phyloP scores from a whole-genome alignment of 2,113 vertebrate species.

The Tetrao urogallus region DNA sequence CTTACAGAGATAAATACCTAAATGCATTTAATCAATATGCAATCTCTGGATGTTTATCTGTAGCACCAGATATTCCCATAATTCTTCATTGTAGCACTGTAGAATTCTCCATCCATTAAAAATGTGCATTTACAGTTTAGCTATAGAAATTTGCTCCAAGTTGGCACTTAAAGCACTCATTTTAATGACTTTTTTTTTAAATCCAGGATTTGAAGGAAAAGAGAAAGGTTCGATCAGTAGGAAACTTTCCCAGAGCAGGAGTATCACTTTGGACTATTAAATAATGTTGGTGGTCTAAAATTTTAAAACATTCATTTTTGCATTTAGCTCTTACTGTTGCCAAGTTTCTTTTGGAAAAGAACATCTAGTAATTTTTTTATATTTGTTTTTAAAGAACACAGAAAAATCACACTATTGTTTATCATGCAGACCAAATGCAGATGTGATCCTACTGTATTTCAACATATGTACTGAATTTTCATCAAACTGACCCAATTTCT shows the following conservation, averaged over 20 bases:
- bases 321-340: conserved; percentile 15
- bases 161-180: background rate
- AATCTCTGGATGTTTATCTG: background rate
- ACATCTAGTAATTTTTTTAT: background rate
- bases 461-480: conserved; percentile 55
- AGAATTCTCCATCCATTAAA: background rate
- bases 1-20: background rate
- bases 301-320: conserved; percentile 34
- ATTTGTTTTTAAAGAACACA: background rate
- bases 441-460: conserved; percentile 45
- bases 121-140: conserved; percentile 1
- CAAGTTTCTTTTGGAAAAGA: conserved; percentile 58
- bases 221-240: background rate
- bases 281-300: conserved; percentile 55
- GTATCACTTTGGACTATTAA: background rate
- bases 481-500: conserved; percentile 22
- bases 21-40: background rate
- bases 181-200: background rate
- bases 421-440: conserved; percentile 40
- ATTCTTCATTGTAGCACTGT: background rate
- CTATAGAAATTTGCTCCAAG: background rate
- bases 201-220: background rate
- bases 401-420: conserved; percentile 11
- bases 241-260: background rate
- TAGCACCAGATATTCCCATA: background rate